Conservation (phyloP, 2,797 vertebrate genomes). For the Notolabrus celidotus region DNA sequence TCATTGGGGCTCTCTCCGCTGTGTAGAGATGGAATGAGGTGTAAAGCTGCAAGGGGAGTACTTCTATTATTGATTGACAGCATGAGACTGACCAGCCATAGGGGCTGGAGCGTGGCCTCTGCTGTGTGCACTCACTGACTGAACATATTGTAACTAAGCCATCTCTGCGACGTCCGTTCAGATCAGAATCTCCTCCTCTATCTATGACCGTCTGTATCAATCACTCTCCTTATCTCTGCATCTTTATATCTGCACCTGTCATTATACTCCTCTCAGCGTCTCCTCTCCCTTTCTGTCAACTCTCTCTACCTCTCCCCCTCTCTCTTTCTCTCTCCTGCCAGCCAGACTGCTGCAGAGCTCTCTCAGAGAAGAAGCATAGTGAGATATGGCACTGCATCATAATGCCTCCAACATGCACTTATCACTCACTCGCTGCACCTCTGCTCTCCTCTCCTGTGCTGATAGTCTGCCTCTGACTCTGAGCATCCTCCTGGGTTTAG, state of each 20-base stretch:
- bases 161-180: constrained; percentile 9
- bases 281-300: constrained; percentile 15
- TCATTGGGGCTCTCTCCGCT: constrained; percentile 60
- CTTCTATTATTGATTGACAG: constrained; percentile 75
- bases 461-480: constrained; percentile 37
- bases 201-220: constrained; percentile 15
- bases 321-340: constrained; percentile 29
- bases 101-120: constrained; percentile 32
- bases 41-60: constrained; percentile 63
- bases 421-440: constrained; percentile 59
- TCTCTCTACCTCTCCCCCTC: constrained; percentile 6
- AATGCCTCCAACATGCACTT: constrained; percentile 72
- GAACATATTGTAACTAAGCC: constrained; percentile 20
- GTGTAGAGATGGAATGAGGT: constrained; percentile 46
- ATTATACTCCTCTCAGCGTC: constrained; percentile 35
- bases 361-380: constrained; percentile 75
- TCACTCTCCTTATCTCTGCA: constrained; percentile 24
- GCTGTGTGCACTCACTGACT: constrained; percentile 44
- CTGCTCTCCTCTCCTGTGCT: constrained; percentile 22
- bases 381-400: constrained; percentile 81
- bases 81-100: constrained; percentile 53
- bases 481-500: constrained; percentile 17
- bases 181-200: constrained; percentile 6
- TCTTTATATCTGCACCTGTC: constrained; percentile 34
- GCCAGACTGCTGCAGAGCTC: constrained; percentile 76